These are phyloP conservation scores for Crocallis elinguaria DNA, from an alignment of 2,888 invertebrate species.

Conservation along the genomic window DNA sequence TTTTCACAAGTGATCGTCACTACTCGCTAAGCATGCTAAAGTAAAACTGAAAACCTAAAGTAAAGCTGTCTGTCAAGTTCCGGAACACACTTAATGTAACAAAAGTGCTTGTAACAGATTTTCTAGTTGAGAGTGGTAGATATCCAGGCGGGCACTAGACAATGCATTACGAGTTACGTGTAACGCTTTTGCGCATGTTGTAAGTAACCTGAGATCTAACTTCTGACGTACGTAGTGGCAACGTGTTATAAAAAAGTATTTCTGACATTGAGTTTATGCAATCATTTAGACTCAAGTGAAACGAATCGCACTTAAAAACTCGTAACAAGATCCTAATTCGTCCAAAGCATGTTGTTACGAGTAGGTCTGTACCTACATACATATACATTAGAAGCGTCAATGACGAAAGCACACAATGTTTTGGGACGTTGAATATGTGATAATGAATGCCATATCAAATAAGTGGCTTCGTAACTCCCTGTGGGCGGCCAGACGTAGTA, in stretches of 20 bases:
- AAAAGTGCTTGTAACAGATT: no score
- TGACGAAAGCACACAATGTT: constrained; percentile 17
- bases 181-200: no score
- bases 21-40: no score
- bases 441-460: constrained; percentile 25
- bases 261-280: background rate
- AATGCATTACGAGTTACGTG: no score
- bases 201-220: no score
- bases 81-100: no score
- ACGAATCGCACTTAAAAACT: background rate
- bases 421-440: constrained; percentile 15
- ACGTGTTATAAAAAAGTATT: background rate
- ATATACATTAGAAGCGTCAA: constrained; percentile 24
- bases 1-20: no score
- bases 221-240: no score
- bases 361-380: background rate
- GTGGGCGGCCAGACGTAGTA: constrained; percentile 13
- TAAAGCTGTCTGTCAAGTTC: no score
- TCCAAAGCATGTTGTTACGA: constrained; percentile 1
- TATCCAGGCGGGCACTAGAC: no score
- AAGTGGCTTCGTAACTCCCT: constrained; percentile 13
- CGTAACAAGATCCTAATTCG: constrained; percentile 8
- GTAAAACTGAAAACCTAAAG: no score
- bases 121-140: no score
- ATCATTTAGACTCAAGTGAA: constrained; percentile 5